A percentile compares a stretch with the other conserved stretches of the same genome.
phyloP scores from a whole-genome alignment of 37 sponge, comb jelly and placozoan genomes.

The Mnemiopsis leidyi region DNA sequence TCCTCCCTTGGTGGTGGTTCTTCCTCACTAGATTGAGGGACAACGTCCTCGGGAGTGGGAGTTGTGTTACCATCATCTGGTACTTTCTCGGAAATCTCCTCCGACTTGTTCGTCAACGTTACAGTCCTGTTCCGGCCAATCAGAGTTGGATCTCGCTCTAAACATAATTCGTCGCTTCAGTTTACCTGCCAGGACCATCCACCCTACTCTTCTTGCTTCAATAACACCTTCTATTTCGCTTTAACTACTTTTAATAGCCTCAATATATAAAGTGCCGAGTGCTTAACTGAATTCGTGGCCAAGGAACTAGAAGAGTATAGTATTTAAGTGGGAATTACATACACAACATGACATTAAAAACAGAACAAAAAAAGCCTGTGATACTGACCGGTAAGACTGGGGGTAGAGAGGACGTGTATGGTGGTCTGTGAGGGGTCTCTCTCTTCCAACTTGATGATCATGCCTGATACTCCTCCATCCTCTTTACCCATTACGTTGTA shows the following conservation, averaged over 20 bases:
- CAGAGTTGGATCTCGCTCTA: neutral
- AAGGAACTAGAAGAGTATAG: no score
- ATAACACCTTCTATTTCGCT: no score
- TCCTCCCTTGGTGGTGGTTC: neutral
- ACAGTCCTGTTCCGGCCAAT: neutral
- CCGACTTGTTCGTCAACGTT: neutral
- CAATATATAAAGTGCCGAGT: no score
- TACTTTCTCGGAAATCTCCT: neutral
- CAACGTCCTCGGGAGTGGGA: neutral
- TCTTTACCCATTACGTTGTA: neutral
- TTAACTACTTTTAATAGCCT: no score
- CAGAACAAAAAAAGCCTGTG: no score
- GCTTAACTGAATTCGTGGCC: neutral
- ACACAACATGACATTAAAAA: no score
- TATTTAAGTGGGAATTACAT: no score
- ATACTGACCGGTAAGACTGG: conserved; percentile 41
- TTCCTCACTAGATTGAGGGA: neutral
- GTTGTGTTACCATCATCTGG: neutral
- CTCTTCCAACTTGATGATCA: neutral
- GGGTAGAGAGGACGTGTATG: conserved; percentile 41
- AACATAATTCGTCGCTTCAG: neutral
- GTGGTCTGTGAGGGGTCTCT: conserved; percentile 32
- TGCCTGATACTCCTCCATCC: neutral
- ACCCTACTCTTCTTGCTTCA: no score
- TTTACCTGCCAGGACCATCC: no score